Evolutionary conservation across 1,140 invertebrate genomes (phyloP).

Genomic region (Akabosia matsudoensis): DNA sequence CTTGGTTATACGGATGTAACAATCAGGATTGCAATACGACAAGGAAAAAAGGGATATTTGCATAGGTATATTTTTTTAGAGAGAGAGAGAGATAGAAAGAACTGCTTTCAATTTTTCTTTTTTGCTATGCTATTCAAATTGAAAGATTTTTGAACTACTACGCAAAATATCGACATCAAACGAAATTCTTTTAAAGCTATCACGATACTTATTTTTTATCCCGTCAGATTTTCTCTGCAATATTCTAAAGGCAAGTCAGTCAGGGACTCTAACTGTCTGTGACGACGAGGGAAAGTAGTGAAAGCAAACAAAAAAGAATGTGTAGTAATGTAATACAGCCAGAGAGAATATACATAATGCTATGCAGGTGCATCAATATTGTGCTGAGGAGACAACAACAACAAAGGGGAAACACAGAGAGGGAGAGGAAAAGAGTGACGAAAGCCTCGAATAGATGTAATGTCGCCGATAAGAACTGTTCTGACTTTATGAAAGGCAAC

Average conservation of each 20-base stretch:
- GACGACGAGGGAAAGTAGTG: too few species aligned
- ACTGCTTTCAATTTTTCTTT: too few species aligned
- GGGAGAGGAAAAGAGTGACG: neutral
- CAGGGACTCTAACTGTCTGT: too few species aligned
- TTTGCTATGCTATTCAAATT: neutral
- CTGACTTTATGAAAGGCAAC: too few species aligned
- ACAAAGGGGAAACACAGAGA: neutral
- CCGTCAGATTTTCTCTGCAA: neutral
- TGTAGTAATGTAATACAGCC: neutral
- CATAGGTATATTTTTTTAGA: too few species aligned
- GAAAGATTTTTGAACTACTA: neutral
- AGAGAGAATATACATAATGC: neutral
- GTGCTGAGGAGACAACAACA: neutral
- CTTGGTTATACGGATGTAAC: neutral
- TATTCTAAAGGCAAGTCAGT: neutral
- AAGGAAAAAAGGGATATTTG: too few species aligned
- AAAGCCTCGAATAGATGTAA: neutral
- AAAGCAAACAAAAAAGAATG: neutral
- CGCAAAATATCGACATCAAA: neutral
- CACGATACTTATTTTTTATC: neutral
- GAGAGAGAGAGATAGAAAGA: too few species aligned
- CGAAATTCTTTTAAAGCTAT: neutral
- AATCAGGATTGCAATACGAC: too few species aligned
- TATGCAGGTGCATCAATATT: neutral
- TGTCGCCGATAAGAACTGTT: too few species aligned